These are phyloP conservation scores for Atrichornis clamosus DNA, from an alignment of 2,113 vertebrate species.

Conservation along the genomic window DNA sequence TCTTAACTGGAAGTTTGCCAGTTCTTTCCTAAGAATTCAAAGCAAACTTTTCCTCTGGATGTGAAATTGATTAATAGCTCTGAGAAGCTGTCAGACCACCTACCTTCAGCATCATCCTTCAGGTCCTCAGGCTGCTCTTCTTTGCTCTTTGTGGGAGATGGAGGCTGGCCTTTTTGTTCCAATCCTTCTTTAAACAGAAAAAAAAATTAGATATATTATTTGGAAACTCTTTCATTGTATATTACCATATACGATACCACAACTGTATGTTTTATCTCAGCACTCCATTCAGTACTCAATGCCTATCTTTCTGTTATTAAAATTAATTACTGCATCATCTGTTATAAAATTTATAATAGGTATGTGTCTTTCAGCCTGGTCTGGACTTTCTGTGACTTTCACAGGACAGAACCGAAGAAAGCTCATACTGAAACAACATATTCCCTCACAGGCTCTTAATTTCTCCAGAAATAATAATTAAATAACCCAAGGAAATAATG, in stretches of 20 bases:
- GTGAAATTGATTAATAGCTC: neutral
- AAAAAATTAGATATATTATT: neutral
- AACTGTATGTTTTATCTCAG: neutral
- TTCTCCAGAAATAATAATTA: neutral
- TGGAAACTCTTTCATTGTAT: neutral
- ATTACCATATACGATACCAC: neutral
- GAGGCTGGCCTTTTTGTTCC: slow-evolving; percentile 60
- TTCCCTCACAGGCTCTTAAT: neutral
- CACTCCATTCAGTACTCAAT: neutral
- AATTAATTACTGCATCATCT: neutral
- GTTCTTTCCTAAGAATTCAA: neutral
- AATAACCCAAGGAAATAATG: neutral
- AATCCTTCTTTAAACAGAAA: slow-evolving; percentile 56
- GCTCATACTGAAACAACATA: neutral
- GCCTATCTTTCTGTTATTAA: neutral
- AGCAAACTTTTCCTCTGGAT: neutral
- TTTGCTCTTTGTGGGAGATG: slow-evolving; percentile 71
- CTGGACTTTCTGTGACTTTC: neutral
- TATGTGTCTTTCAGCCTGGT: neutral
- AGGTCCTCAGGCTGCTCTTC: slow-evolving; percentile 64
- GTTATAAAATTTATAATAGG: neutral
- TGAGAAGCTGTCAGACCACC: neutral
- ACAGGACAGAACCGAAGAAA: neutral
- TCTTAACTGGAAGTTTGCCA: neutral
- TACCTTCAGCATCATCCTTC: slow-evolving; percentile 69